Evolutionary conservation across 2,113 vertebrate species (phyloP), one percentile per base, ranked within the genome.

Genomic region (Charadrius vociferus): DNA sequence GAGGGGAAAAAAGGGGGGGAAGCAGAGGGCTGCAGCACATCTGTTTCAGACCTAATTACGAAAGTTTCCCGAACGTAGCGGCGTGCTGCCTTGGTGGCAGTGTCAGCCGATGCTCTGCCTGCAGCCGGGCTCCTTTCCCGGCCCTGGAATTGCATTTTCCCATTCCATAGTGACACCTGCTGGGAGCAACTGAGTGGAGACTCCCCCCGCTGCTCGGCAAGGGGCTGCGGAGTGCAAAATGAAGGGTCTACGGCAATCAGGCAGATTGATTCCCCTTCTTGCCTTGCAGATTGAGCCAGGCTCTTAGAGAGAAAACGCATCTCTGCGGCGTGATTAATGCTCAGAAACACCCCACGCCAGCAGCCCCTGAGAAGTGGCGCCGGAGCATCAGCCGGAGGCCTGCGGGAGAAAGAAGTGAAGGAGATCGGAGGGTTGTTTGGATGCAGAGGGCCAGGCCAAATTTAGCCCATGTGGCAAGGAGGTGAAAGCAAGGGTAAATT

Each of bases 111-210:
- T 61, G 65, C 55, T 95, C 80, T 37, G 39, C n/a, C 75, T 59
- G 50, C 87, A 74, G 75, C 68, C 88, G 59, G 71, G 65, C 74
- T 58, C 47, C 66, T 90, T 90, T 67, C 27, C 62, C 10, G 7
- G 52, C 53, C 61, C 19, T 4, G 32, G 36, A 92, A 94, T 49
- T 78, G 63, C 83, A 67, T 97, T 88, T 94, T 77, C 47, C 87
- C 93, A 56, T 98, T 98, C 98, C 97, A 98, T 96, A 98, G 97
- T 96, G 98, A 98, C 98, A 98, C 95, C 98, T 98, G 97, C 97
- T 97, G 98, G 98, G 95, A 94, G 74, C 83, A 81, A 85, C 45
- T 62, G 70, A 86, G 45, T 10, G 2, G 36, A 36, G 62, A 85
- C 50, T 75, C 87, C 85, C 85, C 88, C 96, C 1, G 63, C 81